Evolutionary conservation across 2,888 invertebrate species (phyloP).

Genomic region (Mamestra brassicae): DNA sequence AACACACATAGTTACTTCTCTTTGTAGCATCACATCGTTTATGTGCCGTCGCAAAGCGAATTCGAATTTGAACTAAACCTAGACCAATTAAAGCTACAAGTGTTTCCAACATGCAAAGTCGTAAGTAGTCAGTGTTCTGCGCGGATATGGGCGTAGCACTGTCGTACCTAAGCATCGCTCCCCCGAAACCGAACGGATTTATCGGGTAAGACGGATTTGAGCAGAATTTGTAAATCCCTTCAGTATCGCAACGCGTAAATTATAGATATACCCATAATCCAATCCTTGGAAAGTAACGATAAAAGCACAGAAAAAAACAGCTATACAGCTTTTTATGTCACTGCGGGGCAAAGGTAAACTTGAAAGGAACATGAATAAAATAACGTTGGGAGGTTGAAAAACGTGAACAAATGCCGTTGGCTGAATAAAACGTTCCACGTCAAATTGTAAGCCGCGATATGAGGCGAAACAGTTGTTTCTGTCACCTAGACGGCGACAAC

Average conservation of each 20-base stretch:
- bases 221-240: conserved; percentile 55
- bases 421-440: conserved; percentile 70
- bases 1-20: conserved; percentile 8
- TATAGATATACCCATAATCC: conserved; percentile 51
- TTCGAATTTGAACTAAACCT: conserved; percentile 42
- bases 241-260: conserved; percentile 44
- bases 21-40: conserved; percentile 11
- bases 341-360: conserved; percentile 60
- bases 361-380: conserved; percentile 70
- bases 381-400: conserved; percentile 64
- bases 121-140: conserved; percentile 36
- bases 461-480: conserved; percentile 73
- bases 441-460: conserved; percentile 72
- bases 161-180: conserved; percentile 24
- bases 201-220: conserved; percentile 46
- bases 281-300: conserved; percentile 46
- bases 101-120: conserved; percentile 49
- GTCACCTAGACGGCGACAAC: conserved; percentile 69
- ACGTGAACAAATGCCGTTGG: conserved; percentile 68
- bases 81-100: conserved; percentile 63
- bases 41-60: conserved; percentile 25
- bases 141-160: conserved; percentile 38
- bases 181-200: conserved; percentile 51
- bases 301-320: conserved; percentile 47
- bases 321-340: conserved; percentile 64